Conservation (phyloP, 2,888 invertebrate genomes). For the Diarsia dahlii region DNA sequence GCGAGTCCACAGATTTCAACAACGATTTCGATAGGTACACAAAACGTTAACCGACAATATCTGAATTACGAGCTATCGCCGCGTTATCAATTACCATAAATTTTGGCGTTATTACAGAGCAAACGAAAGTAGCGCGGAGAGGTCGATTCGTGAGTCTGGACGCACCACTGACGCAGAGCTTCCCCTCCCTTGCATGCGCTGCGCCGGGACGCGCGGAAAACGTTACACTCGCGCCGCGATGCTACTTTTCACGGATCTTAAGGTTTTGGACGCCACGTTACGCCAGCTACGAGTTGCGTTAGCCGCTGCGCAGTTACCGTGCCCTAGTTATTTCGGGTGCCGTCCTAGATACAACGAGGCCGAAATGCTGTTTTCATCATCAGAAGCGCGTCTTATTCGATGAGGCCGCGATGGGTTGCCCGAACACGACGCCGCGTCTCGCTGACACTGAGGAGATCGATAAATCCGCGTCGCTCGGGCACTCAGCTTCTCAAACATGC, state of each 20-base stretch:
- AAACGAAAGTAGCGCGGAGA: constrained; percentile 75
- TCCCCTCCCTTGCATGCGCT: constrained; percentile 54
- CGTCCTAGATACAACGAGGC: constrained; percentile 89
- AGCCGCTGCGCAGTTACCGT: constrained; percentile 87
- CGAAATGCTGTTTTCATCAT: constrained; percentile 88
- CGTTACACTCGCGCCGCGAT: constrained; percentile 34
- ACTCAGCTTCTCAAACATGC: constrained; percentile 43
- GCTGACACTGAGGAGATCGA: constrained; percentile 78
- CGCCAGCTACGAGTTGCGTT: constrained; percentile 81
- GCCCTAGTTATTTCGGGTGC: constrained; percentile 89
- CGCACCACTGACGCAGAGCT: constrained; percentile 69
- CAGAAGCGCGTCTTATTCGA: constrained; percentile 84
- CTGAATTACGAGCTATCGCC: constrained; percentile 11
- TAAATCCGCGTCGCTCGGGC: constrained; percentile 62
- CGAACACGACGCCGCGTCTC: constrained; percentile 71
- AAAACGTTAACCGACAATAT: constrained; percentile 16
- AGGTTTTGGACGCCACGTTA: constrained; percentile 68
- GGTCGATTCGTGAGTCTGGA: constrained; percentile 78
- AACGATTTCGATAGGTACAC: neutral
- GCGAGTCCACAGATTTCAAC: neutral
- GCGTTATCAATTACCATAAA: constrained; percentile 31
- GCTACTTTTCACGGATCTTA: constrained; percentile 67
- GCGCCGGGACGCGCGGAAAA: neutral
- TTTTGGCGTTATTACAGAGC: constrained; percentile 60
- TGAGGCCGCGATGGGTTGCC: constrained; percentile 85